Percentiles rank a stretch among this genome's conserved stretches.
phyloP scores from a whole-genome alignment of 2,113 vertebrate species.

The Gymnorhina tibicen region DNA sequence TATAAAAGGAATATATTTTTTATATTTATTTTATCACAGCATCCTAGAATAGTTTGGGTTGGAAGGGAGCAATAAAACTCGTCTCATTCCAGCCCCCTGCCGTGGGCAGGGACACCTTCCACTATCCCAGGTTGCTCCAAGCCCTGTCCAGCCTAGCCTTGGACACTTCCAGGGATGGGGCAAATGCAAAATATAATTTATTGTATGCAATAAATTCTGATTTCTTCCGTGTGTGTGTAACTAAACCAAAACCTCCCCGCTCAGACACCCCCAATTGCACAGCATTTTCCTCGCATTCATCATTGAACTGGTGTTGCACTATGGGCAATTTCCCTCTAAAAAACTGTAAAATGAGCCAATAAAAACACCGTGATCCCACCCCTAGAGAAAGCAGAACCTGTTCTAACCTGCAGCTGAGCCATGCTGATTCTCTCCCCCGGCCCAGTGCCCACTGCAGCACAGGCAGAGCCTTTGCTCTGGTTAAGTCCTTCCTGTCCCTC shows the following conservation, averaged over 20 bases:
- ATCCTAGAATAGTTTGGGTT: neutral
- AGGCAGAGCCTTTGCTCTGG: neutral
- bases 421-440: too few species aligned
- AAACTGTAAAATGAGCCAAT: neutral
- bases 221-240: neutral
- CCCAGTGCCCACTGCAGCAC: neutral
- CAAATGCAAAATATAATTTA: neutral
- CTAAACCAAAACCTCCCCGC: neutral
- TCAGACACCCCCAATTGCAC: neutral
- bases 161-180: neutral
- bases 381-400: neutral
- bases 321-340: neutral
- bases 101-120: neutral
- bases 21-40: neutral
- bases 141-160: neutral
- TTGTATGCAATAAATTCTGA: neutral
- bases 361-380: neutral
- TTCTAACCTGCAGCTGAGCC: neutral
- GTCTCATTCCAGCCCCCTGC: neutral
- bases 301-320: neutral
- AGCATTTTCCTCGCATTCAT: neutral
- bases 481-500: too few species aligned
- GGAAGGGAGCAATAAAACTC: neutral
- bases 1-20: neutral
- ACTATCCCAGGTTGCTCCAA: neutral